A percentile compares a stretch with the other conserved stretches of the same genome.
Conservation (phyloP, 2,113 vertebrate species). For the Pterophyllum scalare region DNA sequence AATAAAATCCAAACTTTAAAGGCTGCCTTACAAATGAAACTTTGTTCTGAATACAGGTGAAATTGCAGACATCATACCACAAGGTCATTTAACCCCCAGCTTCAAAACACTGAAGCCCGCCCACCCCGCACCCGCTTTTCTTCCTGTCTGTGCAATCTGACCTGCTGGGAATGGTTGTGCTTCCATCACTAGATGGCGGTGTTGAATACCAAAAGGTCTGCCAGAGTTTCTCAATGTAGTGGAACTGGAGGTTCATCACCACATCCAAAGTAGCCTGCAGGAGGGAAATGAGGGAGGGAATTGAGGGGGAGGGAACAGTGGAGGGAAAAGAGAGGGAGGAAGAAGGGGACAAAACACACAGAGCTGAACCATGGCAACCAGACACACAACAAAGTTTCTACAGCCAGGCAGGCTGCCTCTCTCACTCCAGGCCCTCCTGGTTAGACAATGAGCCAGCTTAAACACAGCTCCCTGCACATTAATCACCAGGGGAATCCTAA, state of each 20-base stretch:
- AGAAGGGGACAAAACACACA: slow-evolving; percentile 62
- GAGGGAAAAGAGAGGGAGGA: slow-evolving; percentile 13
- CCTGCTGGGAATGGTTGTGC: slow-evolving; percentile 80
- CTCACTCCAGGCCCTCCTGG: slow-evolving; percentile 56
- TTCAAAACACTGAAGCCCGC: neutral
- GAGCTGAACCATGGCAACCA: slow-evolving; percentile 79
- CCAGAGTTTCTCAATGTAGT: slow-evolving; percentile 98
- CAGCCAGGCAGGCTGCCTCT: slow-evolving; percentile 61
- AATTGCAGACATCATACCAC: neutral
- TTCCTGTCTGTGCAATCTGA: slow-evolving; percentile 40
- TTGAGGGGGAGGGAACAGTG: slow-evolving; percentile 25
- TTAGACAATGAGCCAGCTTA: slow-evolving; percentile 69
- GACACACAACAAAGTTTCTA: slow-evolving; percentile 81
- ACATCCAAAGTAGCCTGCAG: slow-evolving; percentile 94
- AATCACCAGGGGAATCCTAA: slow-evolving; percentile 57
- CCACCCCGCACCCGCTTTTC: no score
- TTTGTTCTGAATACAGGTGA: neutral
- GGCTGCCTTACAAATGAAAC: neutral
- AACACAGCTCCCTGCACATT: slow-evolving; percentile 64
- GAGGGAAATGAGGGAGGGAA: slow-evolving; percentile 33
- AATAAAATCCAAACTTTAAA: neutral
- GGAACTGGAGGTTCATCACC: slow-evolving; percentile 96
- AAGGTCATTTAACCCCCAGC: neutral
- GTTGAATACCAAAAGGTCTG: slow-evolving; percentile 96
- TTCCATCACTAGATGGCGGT: slow-evolving; percentile 84